Conservation (phyloP, 2,797 vertebrate species). For the Carapus acus region DNA sequence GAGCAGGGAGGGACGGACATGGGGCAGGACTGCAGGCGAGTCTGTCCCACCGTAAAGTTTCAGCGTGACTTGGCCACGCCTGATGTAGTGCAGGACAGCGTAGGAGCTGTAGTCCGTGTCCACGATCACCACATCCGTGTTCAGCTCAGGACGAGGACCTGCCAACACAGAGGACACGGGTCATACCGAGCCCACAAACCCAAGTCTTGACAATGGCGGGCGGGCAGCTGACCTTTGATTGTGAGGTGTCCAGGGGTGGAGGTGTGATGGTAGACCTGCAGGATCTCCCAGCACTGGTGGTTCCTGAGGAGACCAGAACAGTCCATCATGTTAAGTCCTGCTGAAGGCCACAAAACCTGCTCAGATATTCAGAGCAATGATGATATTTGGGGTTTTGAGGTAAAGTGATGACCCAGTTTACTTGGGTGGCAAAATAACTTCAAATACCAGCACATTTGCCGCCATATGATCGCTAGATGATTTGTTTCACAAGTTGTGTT, state of each 20-base stretch:
- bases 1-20: too few relatives aligned
- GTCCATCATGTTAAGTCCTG: too few relatives aligned
- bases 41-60: slow-evolving; percentile 71
- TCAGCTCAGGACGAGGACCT: slow-evolving; percentile 53
- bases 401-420: too few relatives aligned
- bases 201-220: too few relatives aligned
- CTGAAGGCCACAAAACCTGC: too few relatives aligned
- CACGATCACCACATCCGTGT: slow-evolving; percentile 61
- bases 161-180: slow-evolving; percentile 1
- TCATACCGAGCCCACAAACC: not conserved
- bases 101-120: slow-evolving; percentile 69
- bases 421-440: too few relatives aligned
- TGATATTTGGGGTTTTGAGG: too few relatives aligned
- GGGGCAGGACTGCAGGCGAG: too few relatives aligned
- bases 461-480: too few relatives aligned
- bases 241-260: slow-evolving; percentile 47
- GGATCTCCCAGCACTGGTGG: slow-evolving; percentile 75
- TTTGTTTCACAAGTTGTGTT: too few relatives aligned
- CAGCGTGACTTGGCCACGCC: slow-evolving; percentile 53
- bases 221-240: slow-evolving; percentile 65
- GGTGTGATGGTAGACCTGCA: slow-evolving; percentile 62
- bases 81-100: slow-evolving; percentile 65
- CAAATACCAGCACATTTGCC: too few relatives aligned
- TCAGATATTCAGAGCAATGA: too few relatives aligned
- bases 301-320: slow-evolving; percentile 50